Base-by-base conservation (phyloP, 2,797 vertebrate genomes). In the Toxotes lorentzi region DNA sequence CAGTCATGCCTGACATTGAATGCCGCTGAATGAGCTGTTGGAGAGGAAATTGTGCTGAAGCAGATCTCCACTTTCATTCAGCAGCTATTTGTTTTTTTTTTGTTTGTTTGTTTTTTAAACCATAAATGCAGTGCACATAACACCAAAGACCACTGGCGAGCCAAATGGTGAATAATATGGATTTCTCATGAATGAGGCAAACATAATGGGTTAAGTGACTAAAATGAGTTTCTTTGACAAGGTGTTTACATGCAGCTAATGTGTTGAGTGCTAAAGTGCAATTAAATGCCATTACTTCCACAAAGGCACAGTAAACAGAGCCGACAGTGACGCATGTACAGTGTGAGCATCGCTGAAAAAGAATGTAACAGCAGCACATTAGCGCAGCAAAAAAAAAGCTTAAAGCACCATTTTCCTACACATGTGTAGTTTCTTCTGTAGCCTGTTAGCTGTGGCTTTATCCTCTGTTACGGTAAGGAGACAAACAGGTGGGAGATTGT, bases 211-310 rank as follows among this genome's bases (percentile, higher is more conserved):
- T 64, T 9, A 47, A 30, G 57, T 58, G 82, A 68, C 64, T 66
- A 24, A 64, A 69, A 63, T 59, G 9, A 80, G 73, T 48, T 19
- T n/a, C 38, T 77, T 24, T 48, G 41, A 57, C 35, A 45, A 43
- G 61, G 58, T 68, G 64, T 79, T 67, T 40, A 13, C n/a, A 41
- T 67, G 65, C 62, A 61, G 59, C 75, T 48, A 43, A 76, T 58
- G 23, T 66, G 48, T 59, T 21, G 27, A 30, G 34, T 17, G 63
- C 58, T 84, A 5, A 88, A 86, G 78, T 81, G 78, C 85, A 86
- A 81, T 85, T 83, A 88, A 81, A 84, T 51, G 53, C 32, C 67
- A 21, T 81, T 57, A 34, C 62, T 70, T 64, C 59, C 65, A 72
- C 58, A 70, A 70, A 73, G 67, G 53, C 24, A 17, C 62, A 47